Conservation (phyloP, 2,888 invertebrate species). For the Drosophila prolongata region DNA sequence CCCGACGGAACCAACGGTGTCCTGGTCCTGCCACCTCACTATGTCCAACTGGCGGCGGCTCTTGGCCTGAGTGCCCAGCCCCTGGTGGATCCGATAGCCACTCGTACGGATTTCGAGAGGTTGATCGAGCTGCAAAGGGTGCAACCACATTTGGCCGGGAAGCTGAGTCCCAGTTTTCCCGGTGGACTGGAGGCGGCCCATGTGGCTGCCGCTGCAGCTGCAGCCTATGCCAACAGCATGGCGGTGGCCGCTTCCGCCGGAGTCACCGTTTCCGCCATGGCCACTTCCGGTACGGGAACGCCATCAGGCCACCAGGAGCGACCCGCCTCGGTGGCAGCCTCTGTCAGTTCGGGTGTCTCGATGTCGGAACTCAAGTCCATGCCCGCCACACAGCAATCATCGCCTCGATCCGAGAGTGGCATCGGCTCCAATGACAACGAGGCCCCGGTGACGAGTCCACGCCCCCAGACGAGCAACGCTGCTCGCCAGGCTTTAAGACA, state of each 20-base stretch:
- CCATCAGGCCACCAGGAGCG: slow-evolving; percentile 55
- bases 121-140: slow-evolving; percentile 82
- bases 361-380: slow-evolving; percentile 69
- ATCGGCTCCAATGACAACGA: slow-evolving; percentile 71
- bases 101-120: slow-evolving; percentile 83
- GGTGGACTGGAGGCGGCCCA: slow-evolving; percentile 76
- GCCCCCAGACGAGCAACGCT: slow-evolving; percentile 69
- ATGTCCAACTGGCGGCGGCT: slow-evolving; percentile 86
- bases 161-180: slow-evolving; percentile 62
- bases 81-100: slow-evolving; percentile 81
- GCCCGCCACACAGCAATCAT: slow-evolving; percentile 69
- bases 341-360: slow-evolving; percentile 72
- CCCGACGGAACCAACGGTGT: slow-evolving; percentile 84
- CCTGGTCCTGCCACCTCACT: slow-evolving; percentile 86
- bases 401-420: slow-evolving; percentile 67
- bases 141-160: slow-evolving; percentile 70
- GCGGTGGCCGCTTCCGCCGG: slow-evolving; percentile 54
- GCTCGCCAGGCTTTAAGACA: slow-evolving; percentile 66
- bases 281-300: slow-evolving; percentile 19
- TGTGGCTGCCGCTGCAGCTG: slow-evolving; percentile 75
- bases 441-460: slow-evolving; percentile 59
- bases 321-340: slow-evolving; percentile 70
- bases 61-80: slow-evolving; percentile 82
- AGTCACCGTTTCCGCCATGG: slow-evolving; percentile 41
- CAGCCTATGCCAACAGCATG: slow-evolving; percentile 75